Conservation (phyloP, 1,140 invertebrate species). For the Penaeus japonicus region DNA sequence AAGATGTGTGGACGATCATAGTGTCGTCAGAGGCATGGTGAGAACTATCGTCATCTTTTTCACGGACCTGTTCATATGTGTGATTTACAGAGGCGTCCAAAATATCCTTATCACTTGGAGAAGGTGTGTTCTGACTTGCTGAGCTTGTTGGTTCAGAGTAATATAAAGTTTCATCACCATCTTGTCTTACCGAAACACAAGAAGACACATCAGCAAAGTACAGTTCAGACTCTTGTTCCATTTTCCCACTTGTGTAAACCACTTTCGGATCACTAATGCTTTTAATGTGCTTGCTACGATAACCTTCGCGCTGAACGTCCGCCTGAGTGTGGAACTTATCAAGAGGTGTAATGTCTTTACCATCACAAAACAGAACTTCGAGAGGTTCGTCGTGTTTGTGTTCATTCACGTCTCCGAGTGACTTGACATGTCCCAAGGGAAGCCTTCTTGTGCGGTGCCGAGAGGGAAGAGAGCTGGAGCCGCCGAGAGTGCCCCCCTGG, state of each 20-base stretch:
- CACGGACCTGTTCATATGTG: slow-evolving; percentile 56
- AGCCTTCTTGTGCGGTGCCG: slow-evolving; percentile 53
- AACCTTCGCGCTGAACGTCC: slow-evolving; percentile 65
- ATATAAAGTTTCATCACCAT: slow-evolving; percentile 61
- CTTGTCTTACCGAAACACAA: slow-evolving; percentile 75
- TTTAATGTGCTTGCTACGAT: slow-evolving; percentile 54
- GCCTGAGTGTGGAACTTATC: slow-evolving; percentile 68
- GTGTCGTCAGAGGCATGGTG: slow-evolving; percentile 59
- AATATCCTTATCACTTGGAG: slow-evolving; percentile 42
- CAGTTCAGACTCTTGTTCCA: slow-evolving; percentile 74
- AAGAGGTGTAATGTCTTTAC: slow-evolving; percentile 67
- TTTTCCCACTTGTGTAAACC: slow-evolving; percentile 58
- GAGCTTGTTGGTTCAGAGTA: slow-evolving; percentile 60
- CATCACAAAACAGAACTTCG: slow-evolving; percentile 58
- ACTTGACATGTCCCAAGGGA: slow-evolving; percentile 58
- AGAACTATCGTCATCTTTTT: slow-evolving; percentile 53
- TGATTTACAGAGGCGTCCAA: slow-evolving; percentile 44
- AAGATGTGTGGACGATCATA: slow-evolving; percentile 59
- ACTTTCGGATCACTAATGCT: slow-evolving; percentile 56
- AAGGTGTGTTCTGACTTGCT: slow-evolving; percentile 53
- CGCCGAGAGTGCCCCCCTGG: slow-evolving; percentile 43
- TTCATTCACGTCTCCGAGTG: slow-evolving; percentile 57
- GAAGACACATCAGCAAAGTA: slow-evolving; percentile 88
- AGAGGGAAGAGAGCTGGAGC: slow-evolving; percentile 56
- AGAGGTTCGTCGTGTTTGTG: slow-evolving; percentile 55